Conservation (phyloP, 1,140 invertebrate species). For the Piezodorus guildinii region DNA sequence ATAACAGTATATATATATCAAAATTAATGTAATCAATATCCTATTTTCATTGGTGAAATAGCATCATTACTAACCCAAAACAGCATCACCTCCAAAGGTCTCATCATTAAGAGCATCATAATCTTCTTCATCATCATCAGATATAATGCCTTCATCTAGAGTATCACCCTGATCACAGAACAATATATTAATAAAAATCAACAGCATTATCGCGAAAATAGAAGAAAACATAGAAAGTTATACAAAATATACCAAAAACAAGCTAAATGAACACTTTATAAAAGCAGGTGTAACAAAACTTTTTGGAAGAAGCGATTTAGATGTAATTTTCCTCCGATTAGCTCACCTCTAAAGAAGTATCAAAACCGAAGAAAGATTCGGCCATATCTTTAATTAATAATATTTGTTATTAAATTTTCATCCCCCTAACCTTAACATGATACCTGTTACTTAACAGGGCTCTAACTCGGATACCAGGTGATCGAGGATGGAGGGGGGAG, state of each 20-base stretch:
- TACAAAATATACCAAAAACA: too few relatives aligned
- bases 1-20: too few relatives aligned
- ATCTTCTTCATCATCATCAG: constrained; percentile 62
- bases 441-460: constrained; percentile 17
- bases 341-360: constrained; percentile 18
- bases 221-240: too few relatives aligned
- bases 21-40: too few relatives aligned
- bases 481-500: not conserved
- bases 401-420: constrained; percentile 4
- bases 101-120: constrained; percentile 84
- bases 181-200: too few relatives aligned
- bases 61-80: constrained; percentile 25
- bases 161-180: constrained; percentile 8
- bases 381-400: constrained; percentile 20
- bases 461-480: not conserved
- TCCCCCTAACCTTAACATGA: constrained; percentile 10
- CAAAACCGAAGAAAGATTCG: constrained; percentile 23
- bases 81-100: constrained; percentile 65
- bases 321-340: too few relatives aligned
- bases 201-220: too few relatives aligned
- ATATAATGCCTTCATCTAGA: constrained; percentile 38
- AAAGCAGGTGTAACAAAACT: too few relatives aligned
- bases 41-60: not conserved
- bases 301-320: too few relatives aligned
- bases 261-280: too few relatives aligned